Base-by-base conservation (phyloP, 2,888 invertebrate species). In the Ctenicera cuprea region DNA sequence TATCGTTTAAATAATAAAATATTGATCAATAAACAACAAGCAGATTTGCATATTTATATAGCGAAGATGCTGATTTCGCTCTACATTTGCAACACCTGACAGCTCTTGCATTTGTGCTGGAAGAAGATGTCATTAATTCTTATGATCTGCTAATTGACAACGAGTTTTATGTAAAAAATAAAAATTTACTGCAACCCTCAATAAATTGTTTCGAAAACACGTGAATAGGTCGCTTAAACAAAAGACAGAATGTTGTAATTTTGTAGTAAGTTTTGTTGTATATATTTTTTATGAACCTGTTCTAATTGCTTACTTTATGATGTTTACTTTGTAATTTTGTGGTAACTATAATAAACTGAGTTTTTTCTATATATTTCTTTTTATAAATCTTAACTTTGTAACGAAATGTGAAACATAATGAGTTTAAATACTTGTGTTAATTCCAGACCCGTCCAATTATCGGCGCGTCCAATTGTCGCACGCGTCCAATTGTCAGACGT, bases 11-110 rank as follows among this genome's bases (percentile, higher is more conserved):
- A n/a, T n/a, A n/a, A n/a, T n/a, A n/a, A n/a, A n/a, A 69, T 76
- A n/a, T n/a, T n/a, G n/a, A n/a, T n/a, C n/a, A n/a, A n/a, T n/a
- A n/a, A n/a, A 5, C 74, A 73, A 52, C 14, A 14, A n/a, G 16
- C 43, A 45, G 69, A 72, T 37, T 54, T 74, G n/a, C 38, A 38
- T 4, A 8, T n/a, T 38, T 8, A 38, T 38, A 38, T n/a, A 38
- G 11, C 12, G 38, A 38, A 9, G 1, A 38, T 38, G 38, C 4
- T 38, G 38, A 38, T 38, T 38, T 38, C 38, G 38, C 38, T 38
- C 11, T 38, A 38, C 38, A 38, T n/a, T n/a, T 38, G 7, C 11
- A 8, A 38, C 38, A 38, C 11, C 38, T 38, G 38, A 8, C 38
- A 38, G 38, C 38, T 12, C 38, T 38, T 38, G 11, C 38, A n/a